Evolutionary conservation across 53 echinoderm and acorn worm species (phyloP), one percentile per base, ranked within the genome.

Genomic region (Zoroaster sp.): DNA sequence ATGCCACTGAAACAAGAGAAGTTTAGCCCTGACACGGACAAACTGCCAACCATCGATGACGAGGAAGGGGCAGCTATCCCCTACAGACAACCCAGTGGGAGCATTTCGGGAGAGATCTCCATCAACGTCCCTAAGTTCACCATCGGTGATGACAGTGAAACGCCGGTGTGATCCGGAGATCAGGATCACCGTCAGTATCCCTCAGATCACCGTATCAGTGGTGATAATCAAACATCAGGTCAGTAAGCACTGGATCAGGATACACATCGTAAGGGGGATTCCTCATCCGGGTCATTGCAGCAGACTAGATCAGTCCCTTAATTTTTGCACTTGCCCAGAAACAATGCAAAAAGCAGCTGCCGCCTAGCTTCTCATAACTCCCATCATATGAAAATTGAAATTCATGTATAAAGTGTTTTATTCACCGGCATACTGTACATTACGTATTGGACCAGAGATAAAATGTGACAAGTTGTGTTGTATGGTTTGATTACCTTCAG

Each of bases 1-100:
- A 81, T 81, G 81, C 81, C 81, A 11, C 67, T 81, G 3, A 81
- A 81, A 66, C 81, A 81, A 42, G 81, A 81, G 81, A 81, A 81
- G 30, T 81, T 81, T 43, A 81, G 81, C n/a, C 81, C 81, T 1
- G 81, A 81, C 31, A 81, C 41, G 40, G 81, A 81, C 37, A 81
- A 81, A 33, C 68, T 81, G 14, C 81, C 81, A n/a, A 81, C 81
- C 42, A 81, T 81, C 5, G 81, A 81, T 10, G 81, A 81, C 14
- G 81, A 81, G 32, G 81, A 81, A 63, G 81, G 40, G 17, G 55
- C 55, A 23, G 10, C 81, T 3, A 81, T 81, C 17, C 81, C 81
- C 12, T 81, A 81, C 43, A 65, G 81, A 30, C 68, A 67, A 32
- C 81, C 81, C 35, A 81, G 65, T 3, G 81, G 81, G 11, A 81